phyloP scores from a whole-genome alignment of 1,140 invertebrate genomes.

The Drosophila oshimai region DNA sequence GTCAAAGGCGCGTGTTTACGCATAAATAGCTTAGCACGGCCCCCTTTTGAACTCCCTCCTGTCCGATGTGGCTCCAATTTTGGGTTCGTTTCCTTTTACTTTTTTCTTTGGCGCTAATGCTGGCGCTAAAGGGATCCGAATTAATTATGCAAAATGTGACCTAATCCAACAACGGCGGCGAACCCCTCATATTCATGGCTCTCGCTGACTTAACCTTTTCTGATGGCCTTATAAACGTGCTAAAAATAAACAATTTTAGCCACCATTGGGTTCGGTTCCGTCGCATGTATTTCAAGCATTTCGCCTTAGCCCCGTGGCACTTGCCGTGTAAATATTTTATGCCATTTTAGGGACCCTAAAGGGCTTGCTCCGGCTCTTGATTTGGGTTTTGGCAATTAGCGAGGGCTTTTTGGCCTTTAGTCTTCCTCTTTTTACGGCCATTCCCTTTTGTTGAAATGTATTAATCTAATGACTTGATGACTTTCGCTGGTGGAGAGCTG shows the following conservation, averaged over 20 bases:
- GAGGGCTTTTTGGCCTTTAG: conserved; percentile 35
- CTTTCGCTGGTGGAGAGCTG: conserved; percentile 1
- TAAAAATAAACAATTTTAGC: conserved; percentile 73
- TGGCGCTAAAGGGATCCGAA: conserved; percentile 35
- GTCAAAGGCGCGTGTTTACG: conserved; percentile 70
- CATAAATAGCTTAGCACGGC: conserved; percentile 64
- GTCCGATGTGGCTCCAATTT: conserved; percentile 5
- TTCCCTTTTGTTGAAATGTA: conserved; percentile 31
- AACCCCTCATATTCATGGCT: conserved; percentile 44
- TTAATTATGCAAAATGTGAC: conserved; percentile 78
- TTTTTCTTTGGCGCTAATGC: conserved; percentile 12
- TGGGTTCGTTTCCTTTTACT: background rate
- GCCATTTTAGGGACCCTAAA: conserved; percentile 26
- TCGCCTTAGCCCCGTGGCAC: conserved; percentile 31
- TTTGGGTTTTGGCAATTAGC: conserved; percentile 74
- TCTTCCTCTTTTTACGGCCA: background rate
- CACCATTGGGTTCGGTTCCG: conserved; percentile 23
- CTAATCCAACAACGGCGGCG: conserved; percentile 54
- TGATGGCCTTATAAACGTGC: conserved; percentile 75
- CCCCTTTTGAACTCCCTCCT: conserved; percentile 50
- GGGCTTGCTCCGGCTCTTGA: conserved; percentile 35
- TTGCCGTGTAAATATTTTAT: conserved; percentile 79
- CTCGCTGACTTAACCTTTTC: conserved; percentile 68
- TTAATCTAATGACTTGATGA: conserved; percentile 40
- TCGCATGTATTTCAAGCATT: conserved; percentile 57